phyloP scores from a whole-genome alignment of 2,888 invertebrate species.

The Aplocera efformata region DNA sequence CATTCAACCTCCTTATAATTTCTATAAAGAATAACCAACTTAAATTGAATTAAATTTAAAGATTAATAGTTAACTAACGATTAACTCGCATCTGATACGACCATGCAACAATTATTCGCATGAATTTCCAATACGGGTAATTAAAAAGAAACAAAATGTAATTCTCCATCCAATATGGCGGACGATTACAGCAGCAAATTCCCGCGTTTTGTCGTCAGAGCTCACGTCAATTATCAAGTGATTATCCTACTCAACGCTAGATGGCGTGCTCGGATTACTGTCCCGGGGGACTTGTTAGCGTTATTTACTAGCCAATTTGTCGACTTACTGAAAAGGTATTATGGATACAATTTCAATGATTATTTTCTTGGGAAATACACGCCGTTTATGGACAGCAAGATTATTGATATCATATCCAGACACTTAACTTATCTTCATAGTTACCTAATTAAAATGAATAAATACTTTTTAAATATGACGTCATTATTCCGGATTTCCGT shows the following conservation, averaged over 20 bases:
- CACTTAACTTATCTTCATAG: no score
- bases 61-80: no score
- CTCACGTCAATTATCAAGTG: constrained; percentile 62
- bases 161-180: constrained; percentile 3
- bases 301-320: constrained; percentile 13
- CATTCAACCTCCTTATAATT: no score
- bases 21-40: no score
- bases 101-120: not conserved
- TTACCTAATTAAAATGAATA: no score
- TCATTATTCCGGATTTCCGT: not conserved
- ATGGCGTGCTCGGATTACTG: constrained; percentile 60
- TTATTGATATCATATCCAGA: no score
- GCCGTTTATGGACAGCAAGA: no score
- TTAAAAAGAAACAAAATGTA: constrained; percentile 4
- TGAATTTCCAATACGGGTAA: not conserved
- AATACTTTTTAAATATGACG: not conserved
- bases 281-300: constrained; percentile 48
- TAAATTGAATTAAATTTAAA: no score
- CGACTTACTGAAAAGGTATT: not conserved
- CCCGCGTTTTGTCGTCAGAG: constrained; percentile 43
- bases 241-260: constrained; percentile 62
- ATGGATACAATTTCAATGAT: constrained; percentile 4
- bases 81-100: no score
- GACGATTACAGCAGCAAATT: constrained; percentile 16
- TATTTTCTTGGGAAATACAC: not conserved